These are phyloP conservation scores for Hypomecis atomaria DNA, from an alignment of 2,888 invertebrate genomes.

Conservation along the genomic window DNA sequence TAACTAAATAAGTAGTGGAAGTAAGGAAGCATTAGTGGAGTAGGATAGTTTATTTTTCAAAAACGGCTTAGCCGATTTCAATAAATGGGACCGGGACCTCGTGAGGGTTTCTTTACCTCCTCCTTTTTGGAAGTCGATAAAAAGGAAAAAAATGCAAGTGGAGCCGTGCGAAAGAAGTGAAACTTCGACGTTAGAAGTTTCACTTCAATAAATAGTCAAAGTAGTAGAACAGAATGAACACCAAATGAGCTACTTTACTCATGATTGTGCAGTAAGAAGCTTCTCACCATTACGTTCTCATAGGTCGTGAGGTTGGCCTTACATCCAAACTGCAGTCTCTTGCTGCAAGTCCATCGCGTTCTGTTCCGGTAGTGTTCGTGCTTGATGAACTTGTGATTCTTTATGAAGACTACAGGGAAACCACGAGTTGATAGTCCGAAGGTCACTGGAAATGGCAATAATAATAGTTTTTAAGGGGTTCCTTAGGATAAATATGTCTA, in stretches of 20 bases:
- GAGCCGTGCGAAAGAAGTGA: too few relatives aligned
- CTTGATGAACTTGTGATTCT: conserved; percentile 71
- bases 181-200: too few relatives aligned
- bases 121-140: too few relatives aligned
- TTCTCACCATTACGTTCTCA: conserved; percentile 63
- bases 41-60: too few relatives aligned
- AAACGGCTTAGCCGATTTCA: too few relatives aligned
- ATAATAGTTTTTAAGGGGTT: conserved; percentile 4
- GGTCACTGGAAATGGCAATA: conserved; percentile 58
- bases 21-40: too few relatives aligned
- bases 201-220: too few relatives aligned
- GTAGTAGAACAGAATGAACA: too few relatives aligned
- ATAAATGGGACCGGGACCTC: too few relatives aligned
- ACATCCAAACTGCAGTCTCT: conserved; percentile 66
- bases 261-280: conserved; percentile 69
- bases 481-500: background rate
- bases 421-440: conserved; percentile 74
- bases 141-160: too few relatives aligned
- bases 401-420: conserved; percentile 66
- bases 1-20: too few relatives aligned
- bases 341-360: conserved; percentile 75
- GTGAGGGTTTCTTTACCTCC: too few relatives aligned
- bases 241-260: conserved; percentile 14
- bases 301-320: conserved; percentile 68
- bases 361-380: conserved; percentile 74